A percentile compares a stretch with the other conserved stretches of the same genome.
Conservation (phyloP, 2,888 invertebrate genomes). For the Hermodice carunculata region DNA sequence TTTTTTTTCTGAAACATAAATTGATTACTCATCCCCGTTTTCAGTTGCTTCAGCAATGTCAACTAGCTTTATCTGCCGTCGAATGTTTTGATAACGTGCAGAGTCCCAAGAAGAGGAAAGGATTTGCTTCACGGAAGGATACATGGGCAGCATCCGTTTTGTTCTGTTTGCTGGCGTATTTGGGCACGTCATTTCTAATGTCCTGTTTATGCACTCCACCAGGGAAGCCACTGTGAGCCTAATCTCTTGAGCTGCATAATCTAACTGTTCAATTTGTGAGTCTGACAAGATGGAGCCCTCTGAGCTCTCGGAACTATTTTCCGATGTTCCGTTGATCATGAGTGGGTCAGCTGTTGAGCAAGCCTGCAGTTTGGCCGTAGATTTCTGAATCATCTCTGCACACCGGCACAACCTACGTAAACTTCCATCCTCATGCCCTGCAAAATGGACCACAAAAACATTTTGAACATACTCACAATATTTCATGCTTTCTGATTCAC, state of each 20-base stretch:
- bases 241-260: slow-evolving; percentile 45
- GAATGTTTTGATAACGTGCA: too few species aligned
- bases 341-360: slow-evolving; percentile 21
- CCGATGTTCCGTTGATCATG: background rate
- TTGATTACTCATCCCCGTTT: too few species aligned
- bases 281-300: slow-evolving; percentile 48
- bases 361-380: slow-evolving; percentile 38
- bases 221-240: slow-evolving; percentile 38
- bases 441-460: background rate
- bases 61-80: too few species aligned
- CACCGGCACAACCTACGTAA: slow-evolving; percentile 47
- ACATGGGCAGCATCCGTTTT: slow-evolving; percentile 10
- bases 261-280: slow-evolving; percentile 48
- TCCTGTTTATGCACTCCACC: background rate
- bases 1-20: too few species aligned
- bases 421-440: slow-evolving; percentile 39
- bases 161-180: background rate
- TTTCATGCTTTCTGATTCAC: too few species aligned
- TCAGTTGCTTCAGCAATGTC: too few species aligned
- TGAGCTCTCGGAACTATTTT: slow-evolving; percentile 7
- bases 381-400: slow-evolving; percentile 51
- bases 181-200: background rate
- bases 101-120: too few species aligned
- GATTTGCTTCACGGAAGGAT: too few species aligned
- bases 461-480: too few species aligned